These are phyloP conservation scores for Podargus strigoides DNA, from an alignment of 2,797 vertebrate species.

Conservation along the genomic window DNA sequence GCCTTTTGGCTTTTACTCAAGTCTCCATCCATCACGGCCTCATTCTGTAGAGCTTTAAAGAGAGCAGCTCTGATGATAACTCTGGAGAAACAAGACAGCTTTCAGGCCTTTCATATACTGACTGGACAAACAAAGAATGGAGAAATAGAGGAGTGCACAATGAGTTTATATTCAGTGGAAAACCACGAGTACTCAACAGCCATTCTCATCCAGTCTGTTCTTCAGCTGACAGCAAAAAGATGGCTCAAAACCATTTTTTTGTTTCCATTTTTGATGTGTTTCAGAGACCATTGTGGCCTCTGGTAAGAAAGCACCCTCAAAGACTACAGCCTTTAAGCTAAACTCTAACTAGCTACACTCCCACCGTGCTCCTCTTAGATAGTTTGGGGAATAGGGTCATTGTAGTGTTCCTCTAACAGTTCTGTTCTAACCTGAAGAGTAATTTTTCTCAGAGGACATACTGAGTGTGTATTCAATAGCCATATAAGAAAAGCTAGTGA, in stretches of 20 bases:
- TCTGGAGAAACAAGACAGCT: background rate
- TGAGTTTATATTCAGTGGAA: background rate
- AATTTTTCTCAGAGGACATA: background rate
- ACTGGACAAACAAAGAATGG: background rate
- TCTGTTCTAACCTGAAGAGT: background rate
- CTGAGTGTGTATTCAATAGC: background rate
- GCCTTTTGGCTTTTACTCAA: slow-evolving; percentile 11
- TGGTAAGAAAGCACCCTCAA: background rate
- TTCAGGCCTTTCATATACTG: background rate
- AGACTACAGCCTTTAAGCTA: background rate
- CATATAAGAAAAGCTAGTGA: background rate
- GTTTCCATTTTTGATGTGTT: background rate
- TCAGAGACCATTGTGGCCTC: background rate
- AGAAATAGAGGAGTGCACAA: background rate
- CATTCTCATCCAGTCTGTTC: background rate
- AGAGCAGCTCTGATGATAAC: background rate
- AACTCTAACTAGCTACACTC: background rate
- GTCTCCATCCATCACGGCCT: background rate
- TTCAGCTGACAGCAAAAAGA: background rate
- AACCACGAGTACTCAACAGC: background rate
- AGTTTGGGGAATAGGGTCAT: background rate
- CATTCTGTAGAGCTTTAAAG: background rate
- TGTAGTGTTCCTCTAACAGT: background rate
- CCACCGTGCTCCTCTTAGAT: background rate
- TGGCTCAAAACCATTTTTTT: background rate